Evolutionary conservation across 2,113 vertebrate genomes (phyloP).

Genomic region (Poecile atricapillus): DNA sequence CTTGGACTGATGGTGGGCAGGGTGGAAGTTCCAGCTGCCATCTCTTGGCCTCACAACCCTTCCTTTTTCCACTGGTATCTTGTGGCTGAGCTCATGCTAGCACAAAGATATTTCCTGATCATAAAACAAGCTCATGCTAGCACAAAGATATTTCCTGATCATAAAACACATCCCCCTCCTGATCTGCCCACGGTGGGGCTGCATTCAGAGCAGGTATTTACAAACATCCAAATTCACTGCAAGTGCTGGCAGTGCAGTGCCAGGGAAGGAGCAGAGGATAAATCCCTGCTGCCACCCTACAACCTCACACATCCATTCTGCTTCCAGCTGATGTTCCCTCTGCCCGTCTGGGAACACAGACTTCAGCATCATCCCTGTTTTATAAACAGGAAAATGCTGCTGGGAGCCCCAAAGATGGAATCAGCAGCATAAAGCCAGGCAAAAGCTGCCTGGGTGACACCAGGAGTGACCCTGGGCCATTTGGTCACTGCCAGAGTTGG

Average conservation of each 20-base stretch:
- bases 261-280: not conserved
- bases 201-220: not conserved
- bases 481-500: not conserved
- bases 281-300: not conserved
- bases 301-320: fast-evolving
- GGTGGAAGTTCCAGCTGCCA: not conserved
- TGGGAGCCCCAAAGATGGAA: not conserved
- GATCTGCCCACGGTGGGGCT: not conserved
- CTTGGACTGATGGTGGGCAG: not conserved
- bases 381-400: not conserved
- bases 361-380: not conserved
- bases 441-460: not conserved
- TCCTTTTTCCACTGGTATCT: not conserved
- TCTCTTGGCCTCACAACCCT: not conserved
- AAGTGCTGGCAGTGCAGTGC: fast-evolving
- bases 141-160: not conserved
- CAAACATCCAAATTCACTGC: not conserved
- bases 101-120: not conserved
- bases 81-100: not conserved
- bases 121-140: not conserved
- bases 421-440: not conserved
- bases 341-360: not conserved
- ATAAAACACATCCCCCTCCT: not conserved
- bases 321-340: not conserved
- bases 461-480: not conserved